Conservation (phyloP, 2,797 vertebrate species). For the Pseudochromis fuscus region DNA sequence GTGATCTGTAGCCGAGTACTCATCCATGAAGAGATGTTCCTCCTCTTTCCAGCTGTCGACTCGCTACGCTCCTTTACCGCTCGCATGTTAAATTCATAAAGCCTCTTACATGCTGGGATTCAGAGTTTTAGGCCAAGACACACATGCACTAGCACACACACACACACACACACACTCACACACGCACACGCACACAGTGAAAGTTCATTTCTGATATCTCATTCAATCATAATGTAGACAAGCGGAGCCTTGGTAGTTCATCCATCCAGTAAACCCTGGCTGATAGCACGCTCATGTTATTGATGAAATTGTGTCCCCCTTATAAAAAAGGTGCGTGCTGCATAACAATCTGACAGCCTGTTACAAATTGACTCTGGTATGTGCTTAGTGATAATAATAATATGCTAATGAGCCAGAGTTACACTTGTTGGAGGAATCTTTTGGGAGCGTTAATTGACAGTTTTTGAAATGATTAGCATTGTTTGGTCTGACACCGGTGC, state of each 20-base stretch:
- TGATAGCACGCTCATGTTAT: constrained; percentile 45
- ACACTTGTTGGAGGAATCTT: not conserved
- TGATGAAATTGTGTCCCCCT: constrained; percentile 54
- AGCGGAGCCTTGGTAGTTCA: constrained; percentile 50
- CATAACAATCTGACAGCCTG: constrained; percentile 53
- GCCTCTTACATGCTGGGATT: constrained; percentile 45
- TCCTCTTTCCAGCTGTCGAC: constrained; percentile 74
- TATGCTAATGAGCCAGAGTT: constrained; percentile 56
- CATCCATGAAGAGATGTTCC: constrained; percentile 74
- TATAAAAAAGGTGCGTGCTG: constrained; percentile 33
- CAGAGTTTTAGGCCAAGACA: constrained; percentile 48
- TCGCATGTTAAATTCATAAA: constrained; percentile 76
- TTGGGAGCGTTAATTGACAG: constrained; percentile 3
- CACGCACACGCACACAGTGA: constrained; percentile 15
- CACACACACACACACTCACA: not conserved
- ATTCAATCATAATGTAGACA: constrained; percentile 67
- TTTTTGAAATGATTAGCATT: not conserved
- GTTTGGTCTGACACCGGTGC: not conserved
- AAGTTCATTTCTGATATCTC: constrained; percentile 67
- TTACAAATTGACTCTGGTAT: constrained; percentile 60
- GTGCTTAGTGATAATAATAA: constrained; percentile 56
- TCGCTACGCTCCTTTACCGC: constrained; percentile 60
- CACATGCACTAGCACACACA: constrained; percentile 5
- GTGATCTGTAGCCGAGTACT: constrained; percentile 72
- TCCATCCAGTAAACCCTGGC: constrained; percentile 58